These are phyloP conservation scores for Micropoecilia bifurca DNA, from an alignment of 2,797 vertebrate genomes.

Conservation along the genomic window DNA sequence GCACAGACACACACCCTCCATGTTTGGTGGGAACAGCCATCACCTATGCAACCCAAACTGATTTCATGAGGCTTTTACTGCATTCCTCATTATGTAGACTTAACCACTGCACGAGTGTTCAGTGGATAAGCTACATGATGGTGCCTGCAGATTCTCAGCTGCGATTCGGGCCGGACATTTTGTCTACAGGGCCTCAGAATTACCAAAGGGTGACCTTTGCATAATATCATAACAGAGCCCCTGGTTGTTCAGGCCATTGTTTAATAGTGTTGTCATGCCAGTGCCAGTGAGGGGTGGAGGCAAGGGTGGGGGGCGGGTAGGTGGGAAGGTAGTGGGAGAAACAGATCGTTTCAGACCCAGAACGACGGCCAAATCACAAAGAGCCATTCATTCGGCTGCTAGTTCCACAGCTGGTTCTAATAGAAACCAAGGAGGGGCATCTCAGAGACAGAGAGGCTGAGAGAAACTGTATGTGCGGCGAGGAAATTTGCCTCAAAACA, in stretches of 20 bases:
- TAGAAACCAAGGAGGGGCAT: conserved; percentile 78
- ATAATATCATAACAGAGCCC: conserved; percentile 59
- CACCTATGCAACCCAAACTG: conserved; percentile 27
- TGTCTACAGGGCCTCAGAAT: conserved; percentile 33
- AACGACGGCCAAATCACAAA: conserved; percentile 83
- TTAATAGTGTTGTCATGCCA: conserved; percentile 73
- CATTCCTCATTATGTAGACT: conserved; percentile 28
- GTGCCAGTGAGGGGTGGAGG: conserved; percentile 46
- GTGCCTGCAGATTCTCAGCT: conserved; percentile 58
- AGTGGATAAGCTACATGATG: conserved; percentile 56
- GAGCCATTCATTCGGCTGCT: conserved; percentile 82
- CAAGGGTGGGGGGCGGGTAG: not conserved
- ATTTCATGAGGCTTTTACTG: conserved; percentile 36
- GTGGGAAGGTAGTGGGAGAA: conserved; percentile 48
- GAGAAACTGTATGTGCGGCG: conserved; percentile 40
- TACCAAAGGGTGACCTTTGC: conserved; percentile 53
- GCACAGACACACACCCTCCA: conserved; percentile 31
- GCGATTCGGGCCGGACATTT: conserved; percentile 52
- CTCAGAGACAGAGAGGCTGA: conserved; percentile 40
- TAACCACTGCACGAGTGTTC: conserved; percentile 35
- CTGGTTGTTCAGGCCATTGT: conserved; percentile 69
- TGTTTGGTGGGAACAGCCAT: conserved; percentile 54
- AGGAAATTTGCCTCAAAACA: conserved; percentile 70
- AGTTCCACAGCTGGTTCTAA: conserved; percentile 86
- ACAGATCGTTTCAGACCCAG: conserved; percentile 71